Percentiles rank a stretch among this genome's conserved stretches.
Evolutionary conservation across 2,113 vertebrate genomes (phyloP).

Genomic region (Accipiter cooperii): DNA sequence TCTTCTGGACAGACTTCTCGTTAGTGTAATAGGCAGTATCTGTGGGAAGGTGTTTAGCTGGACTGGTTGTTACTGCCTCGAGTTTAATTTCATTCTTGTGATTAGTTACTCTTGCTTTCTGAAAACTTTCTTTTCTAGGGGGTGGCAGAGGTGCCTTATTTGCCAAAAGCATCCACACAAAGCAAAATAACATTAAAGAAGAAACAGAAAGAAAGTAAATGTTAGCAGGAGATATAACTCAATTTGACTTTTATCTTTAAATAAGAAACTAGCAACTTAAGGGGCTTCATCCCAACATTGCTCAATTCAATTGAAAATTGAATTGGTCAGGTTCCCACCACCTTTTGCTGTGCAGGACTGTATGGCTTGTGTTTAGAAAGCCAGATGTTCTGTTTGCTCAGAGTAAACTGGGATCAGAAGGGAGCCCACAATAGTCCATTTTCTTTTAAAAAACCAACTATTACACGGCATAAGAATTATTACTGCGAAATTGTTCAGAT

Average conservation of each 20-base stretch:
- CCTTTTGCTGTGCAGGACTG: neutral
- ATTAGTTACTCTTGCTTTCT: constrained; percentile 64
- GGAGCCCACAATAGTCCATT: neutral
- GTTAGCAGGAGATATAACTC: constrained; percentile 66
- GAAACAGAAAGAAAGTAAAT: constrained; percentile 74
- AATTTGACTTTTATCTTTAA: constrained; percentile 5
- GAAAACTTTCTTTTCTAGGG: constrained; percentile 83
- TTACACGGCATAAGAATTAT: neutral
- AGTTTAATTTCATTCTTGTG: constrained; percentile 48
- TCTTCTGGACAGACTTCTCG: constrained; percentile 62
- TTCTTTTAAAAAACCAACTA: neutral
- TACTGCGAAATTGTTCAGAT: neutral
- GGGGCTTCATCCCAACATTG: neutral
- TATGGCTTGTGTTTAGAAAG: neutral
- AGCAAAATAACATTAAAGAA: constrained; percentile 69
- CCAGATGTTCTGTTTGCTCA: neutral
- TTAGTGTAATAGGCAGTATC: constrained; percentile 47
- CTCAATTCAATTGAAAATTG: neutral
- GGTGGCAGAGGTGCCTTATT: constrained; percentile 80
- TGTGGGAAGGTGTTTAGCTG: neutral
- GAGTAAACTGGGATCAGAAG: neutral
- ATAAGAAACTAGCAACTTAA: neutral
- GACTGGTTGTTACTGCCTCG: constrained; percentile 30
- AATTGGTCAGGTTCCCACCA: neutral
- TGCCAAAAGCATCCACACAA: constrained; percentile 73